Evolutionary conservation across 2,888 invertebrate genomes (phyloP).

Genomic region (Drosophila cyrtoloma): DNA sequence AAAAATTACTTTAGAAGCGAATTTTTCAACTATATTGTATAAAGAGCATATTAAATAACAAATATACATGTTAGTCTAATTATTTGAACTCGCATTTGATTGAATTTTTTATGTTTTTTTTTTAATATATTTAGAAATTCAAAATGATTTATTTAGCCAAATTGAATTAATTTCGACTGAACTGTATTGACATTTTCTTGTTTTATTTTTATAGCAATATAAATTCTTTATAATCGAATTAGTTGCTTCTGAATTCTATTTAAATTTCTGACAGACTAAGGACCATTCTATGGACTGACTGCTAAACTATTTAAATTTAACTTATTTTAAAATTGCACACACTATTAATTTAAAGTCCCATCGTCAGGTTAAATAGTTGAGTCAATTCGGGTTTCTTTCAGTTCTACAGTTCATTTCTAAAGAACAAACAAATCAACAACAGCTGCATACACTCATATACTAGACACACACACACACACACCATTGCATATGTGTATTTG

Average conservation of each 20-base stretch:
- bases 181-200: not conserved
- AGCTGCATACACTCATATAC: conserved; percentile 42
- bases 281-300: not conserved
- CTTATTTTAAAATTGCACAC: conserved; percentile 9
- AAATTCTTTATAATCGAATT: not conserved
- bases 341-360: conserved; percentile 34
- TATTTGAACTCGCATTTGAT: not conserved
- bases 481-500: conserved; percentile 36
- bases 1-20: no score
- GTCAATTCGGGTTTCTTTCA: conserved; percentile 39
- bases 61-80: not conserved
- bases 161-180: not conserved
- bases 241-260: not conserved
- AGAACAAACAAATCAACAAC: conserved; percentile 58
- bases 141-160: not conserved
- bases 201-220: not conserved
- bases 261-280: no score
- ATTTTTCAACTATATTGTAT: not conserved
- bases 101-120: not conserved
- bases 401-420: conserved; percentile 72
- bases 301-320: no score
- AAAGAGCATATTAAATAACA: not conserved
- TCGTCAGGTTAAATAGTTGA: conserved; percentile 65
- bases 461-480: conserved; percentile 5
- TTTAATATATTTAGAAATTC: not conserved